Base-by-base conservation (phyloP, 1,140 invertebrate genomes). In the Mamestra configurata region DNA sequence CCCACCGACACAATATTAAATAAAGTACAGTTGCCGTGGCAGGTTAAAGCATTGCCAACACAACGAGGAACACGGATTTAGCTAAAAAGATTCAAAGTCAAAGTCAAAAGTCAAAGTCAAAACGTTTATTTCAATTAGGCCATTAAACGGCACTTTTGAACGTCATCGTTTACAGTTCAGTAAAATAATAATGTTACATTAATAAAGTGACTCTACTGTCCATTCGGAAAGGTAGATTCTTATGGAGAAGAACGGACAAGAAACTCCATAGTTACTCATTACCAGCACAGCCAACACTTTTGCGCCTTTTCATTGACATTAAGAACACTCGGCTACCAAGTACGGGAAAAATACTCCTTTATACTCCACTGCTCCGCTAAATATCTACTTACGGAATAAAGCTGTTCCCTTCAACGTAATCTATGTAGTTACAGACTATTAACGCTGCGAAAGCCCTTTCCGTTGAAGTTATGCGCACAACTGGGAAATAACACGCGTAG, bases 51-150 rank as follows among this genome's bases (percentile, higher is more conserved):
- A 71, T 51, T 59, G 49, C 40, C 20, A 49, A 71, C 64, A 76
- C 68, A 66, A 71, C 79, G 51, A 70, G 76, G 27, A 79, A 80
- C 51, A 84, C 59, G 72, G 73, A 86, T 86, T 87, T 81, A 82
- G 77, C 84, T 87, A 89, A 86, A 85, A 84, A 79, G 77, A 86
- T 89, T n/a, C n/a, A n/a, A n/a, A n/a, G n/a, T n/a, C n/a, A n/a
- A n/a, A n/a, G n/a, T n/a, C n/a, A n/a, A n/a, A n/a, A n/a, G n/a
- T n/a, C n/a, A n/a, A n/a, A n/a, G n/a, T n/a, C n/a, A n/a, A n/a
- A n/a, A n/a, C n/a, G n/a, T n/a, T n/a, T n/a, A n/a, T n/a, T n/a
- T n/a, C n/a, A n/a, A n/a, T n/a, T n/a, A n/a, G n/a, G n/a, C n/a
- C n/a, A n/a, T n/a, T n/a, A n/a, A n/a, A n/a, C n/a, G n/a, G n/a